Conservation (phyloP, 2,113 vertebrate species). For the Elephantulus edwardii region DNA sequence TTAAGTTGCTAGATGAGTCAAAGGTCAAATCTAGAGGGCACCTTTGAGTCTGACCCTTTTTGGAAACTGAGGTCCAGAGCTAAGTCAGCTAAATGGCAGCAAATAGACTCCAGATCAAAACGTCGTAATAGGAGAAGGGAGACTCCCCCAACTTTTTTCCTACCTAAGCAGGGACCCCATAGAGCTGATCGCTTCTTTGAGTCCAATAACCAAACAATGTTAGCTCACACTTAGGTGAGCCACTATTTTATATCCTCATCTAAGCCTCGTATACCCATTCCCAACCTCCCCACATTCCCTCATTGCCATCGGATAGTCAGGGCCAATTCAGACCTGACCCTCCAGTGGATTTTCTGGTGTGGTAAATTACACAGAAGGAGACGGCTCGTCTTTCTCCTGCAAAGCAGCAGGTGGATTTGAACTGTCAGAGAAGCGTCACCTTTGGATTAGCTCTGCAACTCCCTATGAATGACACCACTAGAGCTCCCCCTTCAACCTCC, state of each 20-base stretch:
- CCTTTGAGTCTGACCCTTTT: neutral
- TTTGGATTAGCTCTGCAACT: too few relatives aligned
- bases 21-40: slow-evolving; percentile 36
- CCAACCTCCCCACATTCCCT: too few relatives aligned
- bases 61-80: slow-evolving; percentile 15
- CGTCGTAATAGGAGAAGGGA: neutral
- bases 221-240: neutral
- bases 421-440: too few relatives aligned
- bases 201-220: neutral
- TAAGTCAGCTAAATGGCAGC: neutral
- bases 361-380: too few relatives aligned
- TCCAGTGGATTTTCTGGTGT: too few relatives aligned
- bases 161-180: neutral
- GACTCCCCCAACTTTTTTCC: neutral
- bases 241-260: neutral
- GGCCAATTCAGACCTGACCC: too few relatives aligned
- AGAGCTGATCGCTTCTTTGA: neutral
- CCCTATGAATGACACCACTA: too few relatives aligned
- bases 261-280: neutral
- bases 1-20: neutral
- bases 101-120: slow-evolving; percentile 8
- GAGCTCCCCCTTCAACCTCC: too few relatives aligned
- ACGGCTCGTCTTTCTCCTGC: too few relatives aligned
- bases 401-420: too few relatives aligned
- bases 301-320: too few relatives aligned